Base-by-base conservation (phyloP, 2,888 invertebrate species). In the Acholoe squamosa region DNA sequence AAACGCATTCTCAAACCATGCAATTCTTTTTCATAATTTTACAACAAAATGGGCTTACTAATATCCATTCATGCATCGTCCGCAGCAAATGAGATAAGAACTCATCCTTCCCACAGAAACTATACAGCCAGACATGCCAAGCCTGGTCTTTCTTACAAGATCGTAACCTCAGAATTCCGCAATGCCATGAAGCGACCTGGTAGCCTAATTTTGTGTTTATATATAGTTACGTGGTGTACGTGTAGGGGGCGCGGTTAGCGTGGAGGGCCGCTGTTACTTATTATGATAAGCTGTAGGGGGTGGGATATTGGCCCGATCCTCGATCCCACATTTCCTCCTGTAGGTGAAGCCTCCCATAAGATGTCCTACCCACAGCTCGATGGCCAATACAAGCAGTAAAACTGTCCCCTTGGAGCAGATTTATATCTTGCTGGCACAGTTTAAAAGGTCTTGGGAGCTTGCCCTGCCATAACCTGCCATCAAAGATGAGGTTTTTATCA, bases 401-500 rank as follows among this genome's bases (percentile, higher is more conserved):
- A 28, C 86, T 86, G 86, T 86, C 86, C 56, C 52, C 43, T 33
- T 56, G 51, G 7, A 1, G 12, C 25, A 86, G 86, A 86, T 86
- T 86, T 86, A 86, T 86, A 86, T 80, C 80, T 0, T 34, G 19
- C 80, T 34, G 34, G 10, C 19, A n/a, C 34, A 22, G 80, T 43
- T 80, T 80, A 80, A 80, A 80, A 80, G 80, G 80, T 80, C 34
- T 34, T 31, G n/a, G 80, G 80, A 10, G 80, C 80, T 43, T 22
- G 43, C 25, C 25, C 80, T 22, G 80, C 33, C 80, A 43, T 43
- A 22, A 80, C 19, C 80, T 43, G n/a, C 34, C 80, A 80, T 80
- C 80, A 80, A 80, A 80, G 80, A 80, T 80, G 34, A 80, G 34
- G 80, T 80, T 80, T 80, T 80, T 80, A 80, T 80, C 80, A n/a